A percentile compares a stretch with the other conserved stretches of the same genome.
Evolutionary conservation across 1,140 invertebrate species (phyloP).

Genomic region (Cephus cinctus): DNA sequence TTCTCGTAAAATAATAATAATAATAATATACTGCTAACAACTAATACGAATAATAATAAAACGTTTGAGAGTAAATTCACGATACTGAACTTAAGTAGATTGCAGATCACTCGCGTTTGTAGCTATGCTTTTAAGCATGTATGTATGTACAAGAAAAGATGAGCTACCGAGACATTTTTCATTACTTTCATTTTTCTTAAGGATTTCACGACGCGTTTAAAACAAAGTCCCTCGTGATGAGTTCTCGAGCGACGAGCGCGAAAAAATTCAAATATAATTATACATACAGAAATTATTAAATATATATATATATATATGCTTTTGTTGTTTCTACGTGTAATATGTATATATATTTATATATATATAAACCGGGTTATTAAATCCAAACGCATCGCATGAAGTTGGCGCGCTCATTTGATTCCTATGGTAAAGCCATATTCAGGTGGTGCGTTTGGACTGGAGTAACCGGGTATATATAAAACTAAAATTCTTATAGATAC

Average conservation of each 20-base stretch:
- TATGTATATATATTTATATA: slow-evolving; percentile 31
- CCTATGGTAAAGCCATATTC: too few species aligned
- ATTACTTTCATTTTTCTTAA: too few species aligned
- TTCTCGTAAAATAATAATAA: slow-evolving; percentile 20
- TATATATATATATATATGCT: slow-evolving; percentile 16
- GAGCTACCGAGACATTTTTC: slow-evolving; percentile 21
- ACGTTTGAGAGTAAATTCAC: slow-evolving; percentile 22
- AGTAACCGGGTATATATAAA: too few species aligned
- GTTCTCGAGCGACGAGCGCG: background rate
- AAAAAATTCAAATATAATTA: slow-evolving; percentile 9
- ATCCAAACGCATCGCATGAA: too few species aligned
- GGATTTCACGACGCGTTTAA: background rate
- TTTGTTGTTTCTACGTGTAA: slow-evolving; percentile 26
- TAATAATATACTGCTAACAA: too few species aligned
- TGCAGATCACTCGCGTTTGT: slow-evolving; percentile 41
- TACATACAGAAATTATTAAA: slow-evolving; percentile 18
- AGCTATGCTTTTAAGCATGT: slow-evolving; percentile 27
- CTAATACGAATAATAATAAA: too few species aligned
- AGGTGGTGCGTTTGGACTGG: too few species aligned
- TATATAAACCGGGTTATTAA: slow-evolving; percentile 18
- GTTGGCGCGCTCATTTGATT: too few species aligned
- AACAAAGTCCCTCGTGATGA: slow-evolving; percentile 1
- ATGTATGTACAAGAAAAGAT: slow-evolving; percentile 25
- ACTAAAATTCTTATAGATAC: slow-evolving; percentile 36
- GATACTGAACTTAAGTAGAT: slow-evolving; percentile 44